Base-by-base conservation (phyloP, 2,888 invertebrate genomes). In the Catonia carolina region DNA sequence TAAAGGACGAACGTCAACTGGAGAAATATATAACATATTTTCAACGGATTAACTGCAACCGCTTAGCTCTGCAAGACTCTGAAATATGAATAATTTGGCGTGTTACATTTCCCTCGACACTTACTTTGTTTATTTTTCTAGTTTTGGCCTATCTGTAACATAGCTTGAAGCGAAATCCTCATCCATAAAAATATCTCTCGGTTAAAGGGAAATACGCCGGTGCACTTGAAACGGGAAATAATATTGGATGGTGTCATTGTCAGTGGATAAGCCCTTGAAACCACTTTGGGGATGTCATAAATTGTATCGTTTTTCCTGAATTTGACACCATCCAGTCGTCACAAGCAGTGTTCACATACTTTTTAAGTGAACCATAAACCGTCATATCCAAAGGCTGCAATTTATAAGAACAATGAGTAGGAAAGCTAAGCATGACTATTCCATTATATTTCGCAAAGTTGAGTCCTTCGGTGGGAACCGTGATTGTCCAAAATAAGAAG, bases 231-330 rank as follows among this genome's bases (percentile, higher is more conserved):
- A n/a, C 49, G 27, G 23, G 49, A 49, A 49, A 12, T 6, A 15
- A 49, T 49, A 49, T 27, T 49, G 15, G 14, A 12, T 49, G 4
- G 49, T n/a, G 49, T 49, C 49, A 49, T 49, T 23, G 49, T 31
- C 6, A 49, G 33, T 12, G 49, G 49, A 49, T 15, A 49, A 15
- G 49, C 49, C 23, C 49, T 15, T 15, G 45, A 20, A 33, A 70
- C 66, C 58, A 70, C 68, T 60, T 61, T 65, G 55, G 71, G 68
- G n/a, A 74, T 67, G 56, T 73, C 67, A 63, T 74, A 72, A 36
- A 74, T 41, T 41, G 69, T 67, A 73, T 65, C 15, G 69, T 66
- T 60, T 70, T 67, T 2, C 72, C 72, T 37, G 71, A 69, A 60
- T 74, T 63, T 50, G 65, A 63, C 60, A 69, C 56, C 67, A 71